Base-by-base conservation (phyloP, 2,113 vertebrate species). In the Myotis davidii region DNA sequence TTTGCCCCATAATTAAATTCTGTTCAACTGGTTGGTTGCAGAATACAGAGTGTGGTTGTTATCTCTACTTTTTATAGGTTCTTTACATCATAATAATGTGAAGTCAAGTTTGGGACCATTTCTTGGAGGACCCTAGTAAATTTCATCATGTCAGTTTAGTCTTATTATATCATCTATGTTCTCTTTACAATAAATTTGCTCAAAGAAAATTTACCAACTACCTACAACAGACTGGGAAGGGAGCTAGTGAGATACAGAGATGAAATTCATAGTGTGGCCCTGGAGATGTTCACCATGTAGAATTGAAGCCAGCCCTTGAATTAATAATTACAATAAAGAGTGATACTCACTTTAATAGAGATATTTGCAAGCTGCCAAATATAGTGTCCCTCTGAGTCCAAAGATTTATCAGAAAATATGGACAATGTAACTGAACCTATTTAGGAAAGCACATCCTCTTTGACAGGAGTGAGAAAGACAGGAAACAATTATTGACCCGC, bases 401-500 rank as follows among this genome's bases (percentile, higher is more conserved):
- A 81, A 88, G 29, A 85, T 27, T 29, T 37, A 25, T n/a, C 82
- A 72, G 45, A 64, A 90, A 70, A 87, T 48, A 59, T 14, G 67
- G 94, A 81, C 37, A 82, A 88, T 25, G 2, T 45, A 59, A 73
- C 12, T 48, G 90, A 70, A 73, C 29, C 50, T 61, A 61, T 48
- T 50, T 87, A 84, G 48, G 61, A 90, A 93, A 92, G 27, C 34
- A 83, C 77, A 88, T 88, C 86, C 83, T 82, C 61, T 32, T 93
- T 48, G 70, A 85, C 54, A 85, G 92, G 17, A 56, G 9, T 64
- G 20, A 67, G 27, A 79, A 85, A 94, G 59, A 82, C 20, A 90
- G 21, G 37, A 20, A 79, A 45, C 45, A 23, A 74, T 88, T 42
- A 86, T 29, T 94, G 39, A 82, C 54, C 78, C 87, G 65, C 39